A percentile compares a stretch with the other conserved stretches of the same genome.
Evolutionary conservation across 2,797 vertebrate genomes (phyloP).

Genomic region (Hemibagrus guttatus): DNA sequence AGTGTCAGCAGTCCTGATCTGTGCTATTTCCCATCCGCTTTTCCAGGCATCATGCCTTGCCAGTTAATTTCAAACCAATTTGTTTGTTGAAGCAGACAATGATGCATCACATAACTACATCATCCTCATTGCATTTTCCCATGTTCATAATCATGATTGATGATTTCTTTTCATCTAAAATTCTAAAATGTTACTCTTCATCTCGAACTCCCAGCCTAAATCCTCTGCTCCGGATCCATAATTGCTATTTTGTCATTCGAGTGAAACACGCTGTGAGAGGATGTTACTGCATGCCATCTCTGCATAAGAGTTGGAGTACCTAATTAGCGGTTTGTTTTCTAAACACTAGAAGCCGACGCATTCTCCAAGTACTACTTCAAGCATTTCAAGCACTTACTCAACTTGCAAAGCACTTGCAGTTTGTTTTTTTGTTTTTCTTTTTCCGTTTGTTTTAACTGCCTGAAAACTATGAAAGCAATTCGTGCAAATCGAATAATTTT

Average conservation of each 20-base stretch:
- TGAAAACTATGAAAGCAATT: not conserved
- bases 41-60: not conserved
- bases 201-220: not conserved
- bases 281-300: slow-evolving; percentile 21
- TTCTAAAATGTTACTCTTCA: slow-evolving; percentile 27
- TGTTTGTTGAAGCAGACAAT: slow-evolving; percentile 1
- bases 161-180: slow-evolving; percentile 35
- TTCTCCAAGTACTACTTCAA: slow-evolving; percentile 11
- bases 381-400: slow-evolving; percentile 17
- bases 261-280: slow-evolving; percentile 20
- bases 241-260: slow-evolving; percentile 40
- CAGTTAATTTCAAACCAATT: slow-evolving; percentile 21
- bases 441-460: not conserved
- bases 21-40: not conserved
- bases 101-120: slow-evolving; percentile 11
- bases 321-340: slow-evolving; percentile 46
- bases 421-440: not conserved
- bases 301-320: slow-evolving; percentile 8
- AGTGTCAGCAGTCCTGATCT: not conserved
- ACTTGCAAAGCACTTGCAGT: not conserved
- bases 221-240: slow-evolving; percentile 23
- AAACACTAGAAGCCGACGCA: slow-evolving; percentile 30
- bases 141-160: slow-evolving; percentile 29
- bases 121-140: not conserved
- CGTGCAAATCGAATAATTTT: not conserved